Conservation (phyloP, 2,113 vertebrate species). For the Leptobrachium leishanense region DNA sequence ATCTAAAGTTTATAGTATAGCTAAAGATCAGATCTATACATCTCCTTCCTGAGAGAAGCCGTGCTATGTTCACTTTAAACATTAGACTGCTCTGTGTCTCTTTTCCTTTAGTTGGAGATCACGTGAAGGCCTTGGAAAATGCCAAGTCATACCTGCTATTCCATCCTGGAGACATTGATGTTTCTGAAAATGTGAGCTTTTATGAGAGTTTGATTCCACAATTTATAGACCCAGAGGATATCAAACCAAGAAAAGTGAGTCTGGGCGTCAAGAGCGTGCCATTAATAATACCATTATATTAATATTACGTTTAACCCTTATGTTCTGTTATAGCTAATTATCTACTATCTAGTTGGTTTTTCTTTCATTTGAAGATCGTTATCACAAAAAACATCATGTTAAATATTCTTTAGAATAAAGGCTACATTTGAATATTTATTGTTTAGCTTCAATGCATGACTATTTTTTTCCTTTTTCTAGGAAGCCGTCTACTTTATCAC, state of each 20-base stretch:
- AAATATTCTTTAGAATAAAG: too few relatives aligned
- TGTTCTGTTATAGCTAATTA: too few relatives aligned
- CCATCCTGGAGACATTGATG: slow-evolving; percentile 81
- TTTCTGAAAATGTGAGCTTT: slow-evolving; percentile 80
- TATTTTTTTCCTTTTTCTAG: slow-evolving; percentile 58
- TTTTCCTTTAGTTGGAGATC: slow-evolving; percentile 67
- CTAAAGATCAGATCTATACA: too few relatives aligned
- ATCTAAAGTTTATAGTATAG: too few relatives aligned
- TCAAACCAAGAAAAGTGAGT: slow-evolving; percentile 72
- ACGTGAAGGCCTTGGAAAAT: slow-evolving; percentile 79
- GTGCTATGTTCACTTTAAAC: too few relatives aligned
- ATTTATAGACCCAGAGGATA: slow-evolving; percentile 63
- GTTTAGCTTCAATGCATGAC: background rate
- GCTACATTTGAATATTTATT: too few relatives aligned
- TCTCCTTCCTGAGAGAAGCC: too few relatives aligned
- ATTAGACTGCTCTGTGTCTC: background rate
- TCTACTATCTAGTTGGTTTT: too few relatives aligned
- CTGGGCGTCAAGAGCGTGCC: background rate
- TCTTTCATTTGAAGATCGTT: too few relatives aligned
- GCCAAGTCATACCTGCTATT: slow-evolving; percentile 86
- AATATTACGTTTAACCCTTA: too few relatives aligned
- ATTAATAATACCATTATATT: too few relatives aligned
- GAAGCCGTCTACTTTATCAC: slow-evolving; percentile 71
- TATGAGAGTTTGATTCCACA: slow-evolving; percentile 76
- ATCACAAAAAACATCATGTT: too few relatives aligned